Base-by-base conservation (phyloP, 2,888 invertebrate genomes). In the Ophion costatus region DNA sequence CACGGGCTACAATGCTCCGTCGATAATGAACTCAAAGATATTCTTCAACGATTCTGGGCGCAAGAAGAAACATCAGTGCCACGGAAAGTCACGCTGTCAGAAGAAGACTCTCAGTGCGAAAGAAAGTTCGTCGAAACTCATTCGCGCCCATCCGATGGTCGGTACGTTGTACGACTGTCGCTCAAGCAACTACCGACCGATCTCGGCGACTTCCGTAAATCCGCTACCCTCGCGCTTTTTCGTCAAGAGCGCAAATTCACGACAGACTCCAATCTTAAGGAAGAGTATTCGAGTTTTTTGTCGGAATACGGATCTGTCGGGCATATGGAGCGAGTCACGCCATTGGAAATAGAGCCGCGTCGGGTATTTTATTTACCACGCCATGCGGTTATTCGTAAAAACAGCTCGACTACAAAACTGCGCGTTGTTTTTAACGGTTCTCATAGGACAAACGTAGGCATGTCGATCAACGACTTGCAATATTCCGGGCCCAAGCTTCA, bases 31-130 rank as follows among this genome's bases (percentile, higher is more conserved):
- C 76, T 84, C 42, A 22, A 45, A 1, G 78, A 84, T 11, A 71
- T 84, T 20, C 66, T 82, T 0, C 64, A 84, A 20, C 45, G 67
- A 10, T 84, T 84, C 51, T 77, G 81, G 81, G 20, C 14, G 7
- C 73, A 82, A 63, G 77, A 84, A 29, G 84, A 84, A 59, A 17
- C 17, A 3, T 6, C 24, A 29, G 1, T 20, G 57, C 14, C 61
- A 22, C 9, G 11, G 1, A 63, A 20, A 3, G n/a, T 38, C 9
- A n/a, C 33, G 33, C 33, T 38, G 57, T 73, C 79, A 4, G 57
- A 81, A 7, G 84, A 84, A 59, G 81, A 84, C 7, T 45, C 70
- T n/a, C 29, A 63, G 22, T 84, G 84, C 56, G 81, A 84, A 74
- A 20, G 42, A 17, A 22, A 76, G 17, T 81, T 84, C 56, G 42